Conservation (phyloP, 2,888 invertebrate species). For the Heliconius erato region DNA sequence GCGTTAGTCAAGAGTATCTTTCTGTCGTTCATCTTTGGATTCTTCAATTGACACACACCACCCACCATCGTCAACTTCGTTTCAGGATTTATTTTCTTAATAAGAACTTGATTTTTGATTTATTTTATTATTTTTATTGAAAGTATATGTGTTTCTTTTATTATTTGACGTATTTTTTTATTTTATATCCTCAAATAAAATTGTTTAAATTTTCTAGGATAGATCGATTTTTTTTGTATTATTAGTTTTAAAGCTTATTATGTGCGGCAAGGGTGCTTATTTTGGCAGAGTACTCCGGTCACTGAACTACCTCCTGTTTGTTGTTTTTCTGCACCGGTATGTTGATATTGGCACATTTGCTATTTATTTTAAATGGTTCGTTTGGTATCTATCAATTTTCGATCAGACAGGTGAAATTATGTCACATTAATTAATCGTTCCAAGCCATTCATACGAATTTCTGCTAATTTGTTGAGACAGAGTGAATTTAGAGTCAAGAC, state of each 20-base stretch:
- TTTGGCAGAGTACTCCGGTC: slow-evolving; percentile 80
- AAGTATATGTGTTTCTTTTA: background rate
- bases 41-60: slow-evolving; percentile 66
- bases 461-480: too few species aligned
- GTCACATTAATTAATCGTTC: slow-evolving; percentile 16
- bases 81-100: slow-evolving; percentile 46
- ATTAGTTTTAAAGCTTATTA: slow-evolving; percentile 23
- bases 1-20: slow-evolving; percentile 59
- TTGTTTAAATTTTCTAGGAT: background rate
- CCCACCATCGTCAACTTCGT: slow-evolving; percentile 62
- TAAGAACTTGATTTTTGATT: slow-evolving; percentile 33
- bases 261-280: slow-evolving; percentile 77
- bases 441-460: background rate
- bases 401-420: slow-evolving; percentile 51
- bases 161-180: background rate
- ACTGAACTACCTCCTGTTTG: slow-evolving; percentile 76
- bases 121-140: background rate
- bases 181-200: background rate
- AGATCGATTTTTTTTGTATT: background rate
- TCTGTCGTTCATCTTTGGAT: slow-evolving; percentile 64
- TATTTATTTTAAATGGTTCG: slow-evolving; percentile 82
- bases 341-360: slow-evolving; percentile 81
- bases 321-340: slow-evolving; percentile 80
- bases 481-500: background rate
- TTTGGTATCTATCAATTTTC: slow-evolving; percentile 54